These are phyloP conservation scores for Engystomops pustulosus DNA, from an alignment of 2,113 vertebrate genomes.

Conservation along the genomic window DNA sequence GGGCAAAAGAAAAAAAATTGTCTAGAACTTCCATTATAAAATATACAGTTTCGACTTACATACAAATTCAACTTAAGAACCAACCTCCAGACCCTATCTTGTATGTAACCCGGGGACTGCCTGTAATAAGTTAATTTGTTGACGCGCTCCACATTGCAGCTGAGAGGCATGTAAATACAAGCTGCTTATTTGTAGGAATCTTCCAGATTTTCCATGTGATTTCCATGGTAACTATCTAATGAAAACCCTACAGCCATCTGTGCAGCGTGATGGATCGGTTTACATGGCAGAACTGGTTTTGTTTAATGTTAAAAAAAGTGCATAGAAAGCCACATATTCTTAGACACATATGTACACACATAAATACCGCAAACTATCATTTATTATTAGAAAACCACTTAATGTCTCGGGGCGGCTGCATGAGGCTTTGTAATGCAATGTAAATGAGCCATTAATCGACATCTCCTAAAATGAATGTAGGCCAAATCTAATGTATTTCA, in stretches of 20 bases:
- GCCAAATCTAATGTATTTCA: slow-evolving; percentile 59
- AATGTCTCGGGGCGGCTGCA: slow-evolving; percentile 48
- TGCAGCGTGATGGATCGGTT: slow-evolving; percentile 76
- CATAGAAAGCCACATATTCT: slow-evolving; percentile 54
- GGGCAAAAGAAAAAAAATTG: no score
- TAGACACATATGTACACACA: slow-evolving; percentile 20
- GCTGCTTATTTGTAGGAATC: slow-evolving; percentile 82
- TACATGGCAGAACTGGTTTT: slow-evolving; percentile 78
- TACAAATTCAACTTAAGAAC: no score
- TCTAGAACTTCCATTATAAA: no score
- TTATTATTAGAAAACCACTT: slow-evolving; percentile 66
- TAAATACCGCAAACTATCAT: slow-evolving; percentile 67
- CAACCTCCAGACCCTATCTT: no score
- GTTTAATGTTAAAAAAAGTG: slow-evolving; percentile 79
- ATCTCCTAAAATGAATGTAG: slow-evolving; percentile 63
- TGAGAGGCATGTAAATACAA: slow-evolving; percentile 82
- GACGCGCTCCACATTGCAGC: slow-evolving; percentile 70
- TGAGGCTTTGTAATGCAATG: slow-evolving; percentile 44
- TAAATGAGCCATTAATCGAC: slow-evolving; percentile 65
- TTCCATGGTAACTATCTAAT: slow-evolving; percentile 85
- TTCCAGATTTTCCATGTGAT: slow-evolving; percentile 83
- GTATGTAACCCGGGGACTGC: no score
- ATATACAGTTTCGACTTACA: no score
- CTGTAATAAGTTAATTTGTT: slow-evolving; percentile 70
- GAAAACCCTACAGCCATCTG: slow-evolving; percentile 81